A percentile compares a stretch with the other conserved stretches of the same genome.
Conservation (phyloP, 2,888 invertebrate species). For the Lepidocyrtinus sp. region DNA sequence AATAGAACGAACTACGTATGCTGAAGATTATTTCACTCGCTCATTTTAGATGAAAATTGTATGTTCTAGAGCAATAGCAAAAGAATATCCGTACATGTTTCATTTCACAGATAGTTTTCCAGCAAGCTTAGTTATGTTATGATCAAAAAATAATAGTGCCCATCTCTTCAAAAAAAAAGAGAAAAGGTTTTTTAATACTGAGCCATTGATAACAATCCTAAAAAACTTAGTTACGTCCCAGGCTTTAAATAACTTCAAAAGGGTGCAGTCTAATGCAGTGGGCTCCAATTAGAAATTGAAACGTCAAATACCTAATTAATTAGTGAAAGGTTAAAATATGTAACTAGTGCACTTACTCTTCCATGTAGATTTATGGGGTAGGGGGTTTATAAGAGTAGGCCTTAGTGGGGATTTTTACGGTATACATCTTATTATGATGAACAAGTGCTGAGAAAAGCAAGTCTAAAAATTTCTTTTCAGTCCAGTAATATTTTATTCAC, state of each 20-base stretch:
- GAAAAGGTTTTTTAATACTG: too few species aligned
- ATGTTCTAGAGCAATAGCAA: slow-evolving; percentile 1
- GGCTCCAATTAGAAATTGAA: too few species aligned
- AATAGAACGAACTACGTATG: neutral
- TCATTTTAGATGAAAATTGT: neutral
- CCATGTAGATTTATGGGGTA: too few species aligned
- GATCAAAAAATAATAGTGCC: neutral
- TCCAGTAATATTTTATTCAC: slow-evolving; percentile 27
- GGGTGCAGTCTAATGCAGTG: too few species aligned
- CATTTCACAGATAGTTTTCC: slow-evolving; percentile 12
- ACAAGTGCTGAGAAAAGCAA: neutral
- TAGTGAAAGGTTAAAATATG: too few species aligned
- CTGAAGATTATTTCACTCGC: neutral
- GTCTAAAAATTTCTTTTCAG: slow-evolving; percentile 8
- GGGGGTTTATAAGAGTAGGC: too few species aligned
- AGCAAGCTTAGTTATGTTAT: neutral
- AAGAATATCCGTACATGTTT: too few species aligned
- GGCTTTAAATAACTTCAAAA: too few species aligned
- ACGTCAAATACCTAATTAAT: too few species aligned
- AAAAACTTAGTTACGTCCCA: too few species aligned
- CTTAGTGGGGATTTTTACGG: neutral
- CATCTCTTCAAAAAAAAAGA: neutral
- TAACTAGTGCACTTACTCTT: too few species aligned
- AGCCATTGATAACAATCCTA: too few species aligned
- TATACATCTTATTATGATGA: neutral